Percentiles rank a stretch among this genome's conserved stretches.
phyloP scores from a whole-genome alignment of 2,797 vertebrate species.

The Oophaga sylvatica region DNA sequence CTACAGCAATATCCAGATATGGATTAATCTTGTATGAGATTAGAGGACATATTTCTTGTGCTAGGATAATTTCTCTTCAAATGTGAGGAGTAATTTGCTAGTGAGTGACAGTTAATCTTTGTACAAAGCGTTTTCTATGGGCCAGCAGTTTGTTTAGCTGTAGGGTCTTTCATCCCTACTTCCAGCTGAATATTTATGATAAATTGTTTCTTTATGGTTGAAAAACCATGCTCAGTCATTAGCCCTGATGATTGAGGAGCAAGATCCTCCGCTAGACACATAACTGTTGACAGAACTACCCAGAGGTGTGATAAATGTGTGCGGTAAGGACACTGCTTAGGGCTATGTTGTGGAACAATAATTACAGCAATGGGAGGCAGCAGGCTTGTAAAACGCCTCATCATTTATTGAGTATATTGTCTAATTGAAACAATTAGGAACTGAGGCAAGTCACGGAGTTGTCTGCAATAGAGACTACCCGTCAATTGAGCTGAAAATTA shows the following conservation, averaged over 20 bases:
- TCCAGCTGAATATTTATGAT: conserved; percentile 38
- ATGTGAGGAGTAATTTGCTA: conserved; percentile 16
- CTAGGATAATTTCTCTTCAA: neutral
- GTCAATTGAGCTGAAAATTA: neutral
- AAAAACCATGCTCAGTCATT: conserved; percentile 46
- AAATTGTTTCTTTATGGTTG: neutral
- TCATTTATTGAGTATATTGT: conserved; percentile 42
- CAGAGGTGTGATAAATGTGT: conserved; percentile 25
- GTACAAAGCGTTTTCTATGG: conserved; percentile 18
- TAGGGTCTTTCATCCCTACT: conserved; percentile 49
- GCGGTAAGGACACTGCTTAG: neutral
- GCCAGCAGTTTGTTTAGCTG: conserved; percentile 43
- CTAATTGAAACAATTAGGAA: conserved; percentile 49
- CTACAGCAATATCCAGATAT: neutral
- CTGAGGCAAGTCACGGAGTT: neutral
- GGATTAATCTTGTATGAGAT: conserved; percentile 2
- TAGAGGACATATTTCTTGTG: conserved; percentile 11
- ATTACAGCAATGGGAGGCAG: conserved; percentile 41
- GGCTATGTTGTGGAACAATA: conserved; percentile 29
- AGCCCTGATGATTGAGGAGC: neutral
- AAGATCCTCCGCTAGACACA: conserved; percentile 43
- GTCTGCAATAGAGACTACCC: neutral
- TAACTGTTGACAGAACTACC: conserved; percentile 55
- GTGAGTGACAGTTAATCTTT: conserved; percentile 48
- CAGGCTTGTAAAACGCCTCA: conserved; percentile 29